These are phyloP conservation scores for Kuschelorhynchus macadamiae DNA, from an alignment of 2,888 invertebrate genomes.

Conservation along the genomic window DNA sequence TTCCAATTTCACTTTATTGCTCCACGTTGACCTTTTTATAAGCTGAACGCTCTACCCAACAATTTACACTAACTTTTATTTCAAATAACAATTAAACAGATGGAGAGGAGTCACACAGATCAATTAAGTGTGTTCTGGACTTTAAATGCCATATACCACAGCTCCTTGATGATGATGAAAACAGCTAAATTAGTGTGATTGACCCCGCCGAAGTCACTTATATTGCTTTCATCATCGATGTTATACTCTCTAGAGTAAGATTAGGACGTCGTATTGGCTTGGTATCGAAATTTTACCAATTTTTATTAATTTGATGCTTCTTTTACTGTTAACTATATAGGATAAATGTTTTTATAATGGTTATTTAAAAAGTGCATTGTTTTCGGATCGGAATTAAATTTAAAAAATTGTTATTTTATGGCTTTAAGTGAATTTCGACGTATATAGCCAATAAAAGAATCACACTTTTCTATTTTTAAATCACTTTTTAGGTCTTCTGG, in stretches of 20 bases:
- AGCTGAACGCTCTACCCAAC: conserved; percentile 49
- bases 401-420: too few species aligned
- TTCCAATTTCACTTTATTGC: conserved; percentile 49
- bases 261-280: not conserved
- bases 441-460: too few species aligned
- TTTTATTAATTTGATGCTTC: not conserved
- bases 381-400: not conserved
- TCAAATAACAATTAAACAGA: conserved; percentile 60
- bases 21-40: conserved; percentile 51
- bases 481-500: too few species aligned
- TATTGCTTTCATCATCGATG: conserved; percentile 35
- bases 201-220: conserved; percentile 52
- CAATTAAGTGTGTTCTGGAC: conserved; percentile 57
- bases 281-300: not conserved
- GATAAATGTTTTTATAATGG: too few species aligned
- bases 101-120: conserved; percentile 59
- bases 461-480: too few species aligned
- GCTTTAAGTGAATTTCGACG: too few species aligned
- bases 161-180: conserved; percentile 57
- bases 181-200: conserved; percentile 57
- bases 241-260: conserved; percentile 16
- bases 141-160: conserved; percentile 55
- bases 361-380: too few species aligned
- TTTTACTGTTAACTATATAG: too few species aligned
- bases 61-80: conserved; percentile 58